Evolutionary conservation across 2,113 vertebrate genomes (phyloP).

Genomic region (Aptenodytes patagonicus): DNA sequence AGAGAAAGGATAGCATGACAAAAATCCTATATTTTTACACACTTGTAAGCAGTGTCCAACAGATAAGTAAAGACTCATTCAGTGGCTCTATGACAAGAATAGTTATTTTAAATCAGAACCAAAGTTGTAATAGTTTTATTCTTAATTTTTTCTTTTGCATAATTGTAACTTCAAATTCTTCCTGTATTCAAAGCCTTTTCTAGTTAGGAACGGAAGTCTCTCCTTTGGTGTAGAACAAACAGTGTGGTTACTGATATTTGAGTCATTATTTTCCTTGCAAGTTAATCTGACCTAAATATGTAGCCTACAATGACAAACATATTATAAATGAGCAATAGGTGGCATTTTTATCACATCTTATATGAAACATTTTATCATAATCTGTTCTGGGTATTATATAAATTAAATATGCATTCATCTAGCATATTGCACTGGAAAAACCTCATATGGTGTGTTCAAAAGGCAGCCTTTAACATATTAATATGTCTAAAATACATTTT

Average conservation of each 20-base stretch:
- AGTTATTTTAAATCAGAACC: background rate
- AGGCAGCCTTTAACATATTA: background rate
- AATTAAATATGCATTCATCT: slow-evolving; percentile 12
- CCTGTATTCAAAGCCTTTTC: background rate
- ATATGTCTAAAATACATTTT: background rate
- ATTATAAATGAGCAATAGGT: slow-evolving; percentile 37
- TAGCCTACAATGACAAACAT: slow-evolving; percentile 17
- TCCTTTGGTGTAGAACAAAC: background rate
- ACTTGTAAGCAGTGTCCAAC: background rate
- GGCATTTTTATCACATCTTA: slow-evolving; percentile 12
- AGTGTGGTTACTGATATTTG: background rate
- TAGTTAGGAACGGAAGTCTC: background rate
- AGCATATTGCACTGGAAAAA: slow-evolving; percentile 8
- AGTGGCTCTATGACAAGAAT: background rate
- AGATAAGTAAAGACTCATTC: background rate
- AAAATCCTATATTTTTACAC: background rate
- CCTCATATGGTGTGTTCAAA: background rate
- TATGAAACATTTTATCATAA: slow-evolving; percentile 5
- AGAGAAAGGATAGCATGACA: background rate
- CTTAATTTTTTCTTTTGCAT: background rate
- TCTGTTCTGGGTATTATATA: background rate
- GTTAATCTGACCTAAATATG: slow-evolving; percentile 30
- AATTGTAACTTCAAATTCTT: background rate
- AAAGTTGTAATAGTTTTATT: background rate
- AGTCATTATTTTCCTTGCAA: background rate